These are phyloP conservation scores for Odontomachus brunneus DNA, from an alignment of 1,140 invertebrate genomes.

Conservation along the genomic window DNA sequence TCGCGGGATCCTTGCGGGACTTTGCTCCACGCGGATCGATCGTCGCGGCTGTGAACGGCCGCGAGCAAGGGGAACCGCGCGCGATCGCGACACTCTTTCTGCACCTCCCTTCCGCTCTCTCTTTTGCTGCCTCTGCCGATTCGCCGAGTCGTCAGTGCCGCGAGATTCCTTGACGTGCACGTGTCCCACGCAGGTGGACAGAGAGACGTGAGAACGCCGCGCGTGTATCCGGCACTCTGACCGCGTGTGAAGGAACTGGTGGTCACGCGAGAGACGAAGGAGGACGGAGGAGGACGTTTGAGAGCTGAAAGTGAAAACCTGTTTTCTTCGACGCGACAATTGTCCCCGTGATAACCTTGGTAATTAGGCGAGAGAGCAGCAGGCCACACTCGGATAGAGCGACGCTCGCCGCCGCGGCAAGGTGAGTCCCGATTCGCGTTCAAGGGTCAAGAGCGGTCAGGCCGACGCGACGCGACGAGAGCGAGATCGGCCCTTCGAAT, in stretches of 20 bases:
- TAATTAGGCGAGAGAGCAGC: conserved; percentile 11
- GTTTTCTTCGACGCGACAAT: conserved; percentile 47
- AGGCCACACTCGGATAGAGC: conserved; percentile 1
- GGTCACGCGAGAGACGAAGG: not conserved
- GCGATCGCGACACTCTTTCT: not conserved
- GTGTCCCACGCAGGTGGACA: conserved; percentile 14
- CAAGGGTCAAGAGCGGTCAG: conserved; percentile 69
- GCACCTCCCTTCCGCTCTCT: not conserved
- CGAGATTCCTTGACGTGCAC: conserved; percentile 20
- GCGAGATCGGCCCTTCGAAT: not conserved
- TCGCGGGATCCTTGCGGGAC: not conserved
- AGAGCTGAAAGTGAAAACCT: conserved; percentile 70
- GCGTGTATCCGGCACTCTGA: not conserved
- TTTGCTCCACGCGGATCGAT: conserved; percentile 20
- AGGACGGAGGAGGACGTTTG: not conserved
- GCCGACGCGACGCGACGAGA: conserved; percentile 22
- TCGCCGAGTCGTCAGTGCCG: not conserved
- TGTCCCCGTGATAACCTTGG: conserved; percentile 5
- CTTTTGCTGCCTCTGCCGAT: not conserved
- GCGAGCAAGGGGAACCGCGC: conserved; percentile 1
- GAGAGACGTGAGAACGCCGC: conserved; percentile 4
- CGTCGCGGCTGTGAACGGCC: not conserved
- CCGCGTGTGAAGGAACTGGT: conserved; percentile 45
- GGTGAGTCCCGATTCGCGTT: conserved; percentile 64
- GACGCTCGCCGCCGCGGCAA: conserved; percentile 48